These are phyloP conservation scores for Caenorhabditis becei DNA, from an alignment of 2,888 invertebrate species.

Conservation along the genomic window DNA sequence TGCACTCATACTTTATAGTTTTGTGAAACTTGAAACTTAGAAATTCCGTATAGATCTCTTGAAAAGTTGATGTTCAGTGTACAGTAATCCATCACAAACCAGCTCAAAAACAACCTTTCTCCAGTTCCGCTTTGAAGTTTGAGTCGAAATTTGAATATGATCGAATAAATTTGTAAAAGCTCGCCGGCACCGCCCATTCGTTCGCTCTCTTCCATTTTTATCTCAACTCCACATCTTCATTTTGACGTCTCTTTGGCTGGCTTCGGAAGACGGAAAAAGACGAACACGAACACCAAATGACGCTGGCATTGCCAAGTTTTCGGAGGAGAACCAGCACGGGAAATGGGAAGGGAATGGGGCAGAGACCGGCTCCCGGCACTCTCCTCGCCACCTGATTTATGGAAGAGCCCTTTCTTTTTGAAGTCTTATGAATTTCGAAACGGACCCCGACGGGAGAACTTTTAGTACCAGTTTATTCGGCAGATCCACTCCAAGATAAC, in stretches of 20 bases:
- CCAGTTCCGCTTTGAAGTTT: too few species aligned
- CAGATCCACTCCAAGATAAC: conserved; percentile 10
- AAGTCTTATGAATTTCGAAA: conserved; percentile 5
- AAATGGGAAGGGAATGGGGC: background rate
- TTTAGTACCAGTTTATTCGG: conserved; percentile 5
- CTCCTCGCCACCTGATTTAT: conserved; percentile 14
- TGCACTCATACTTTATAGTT: too few species aligned
- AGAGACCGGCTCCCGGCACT: background rate
- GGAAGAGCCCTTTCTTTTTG: conserved; percentile 8
- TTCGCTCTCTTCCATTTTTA: conserved; percentile 14
- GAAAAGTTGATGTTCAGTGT: background rate
- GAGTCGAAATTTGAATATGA: too few species aligned
- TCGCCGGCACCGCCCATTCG: too few species aligned
- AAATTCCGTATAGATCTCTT: too few species aligned
- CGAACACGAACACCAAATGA: conserved; percentile 29
- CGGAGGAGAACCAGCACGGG: background rate
- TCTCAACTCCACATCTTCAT: conserved; percentile 31
- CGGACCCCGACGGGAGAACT: background rate
- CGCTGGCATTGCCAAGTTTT: conserved; percentile 9
- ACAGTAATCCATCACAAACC: too few species aligned
- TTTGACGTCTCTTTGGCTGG: conserved; percentile 44
- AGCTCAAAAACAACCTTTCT: too few species aligned
- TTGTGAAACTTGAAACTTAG: too few species aligned
- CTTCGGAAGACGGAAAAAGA: too few species aligned
- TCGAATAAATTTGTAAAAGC: too few species aligned